phyloP scores from a whole-genome alignment of 2,888 invertebrate genomes.

The Megamerina dolium region DNA sequence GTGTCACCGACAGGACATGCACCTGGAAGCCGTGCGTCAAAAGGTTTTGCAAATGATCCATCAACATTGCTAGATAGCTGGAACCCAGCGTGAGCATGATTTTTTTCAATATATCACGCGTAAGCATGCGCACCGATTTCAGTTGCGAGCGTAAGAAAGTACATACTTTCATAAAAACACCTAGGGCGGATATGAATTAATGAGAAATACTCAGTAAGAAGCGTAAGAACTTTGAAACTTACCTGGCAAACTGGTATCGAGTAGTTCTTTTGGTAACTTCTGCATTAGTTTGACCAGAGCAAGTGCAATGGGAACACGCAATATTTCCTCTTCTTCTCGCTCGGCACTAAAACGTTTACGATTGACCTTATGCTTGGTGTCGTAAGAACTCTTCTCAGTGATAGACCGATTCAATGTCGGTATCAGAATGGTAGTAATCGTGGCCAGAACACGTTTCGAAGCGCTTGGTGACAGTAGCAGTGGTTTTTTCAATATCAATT shows the following conservation, averaged over 20 bases:
- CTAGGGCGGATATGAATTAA: no score
- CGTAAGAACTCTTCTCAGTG: slow-evolving; percentile 64
- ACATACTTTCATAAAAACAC: slow-evolving; percentile 83
- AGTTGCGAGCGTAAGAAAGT: slow-evolving; percentile 84
- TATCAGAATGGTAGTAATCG: slow-evolving; percentile 65
- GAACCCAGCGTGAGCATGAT: slow-evolving; percentile 83
- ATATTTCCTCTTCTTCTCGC: slow-evolving; percentile 85
- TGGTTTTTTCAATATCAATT: slow-evolving; percentile 40
- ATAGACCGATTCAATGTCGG: slow-evolving; percentile 74
- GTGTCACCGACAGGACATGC: slow-evolving; percentile 85
- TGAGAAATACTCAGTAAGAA: no score
- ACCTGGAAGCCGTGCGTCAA: slow-evolving; percentile 87
- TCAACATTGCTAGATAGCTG: slow-evolving; percentile 66
- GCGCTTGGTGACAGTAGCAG: slow-evolving; percentile 61
- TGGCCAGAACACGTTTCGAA: slow-evolving; percentile 69
- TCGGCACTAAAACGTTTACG: slow-evolving; percentile 61
- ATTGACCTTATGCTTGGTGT: slow-evolving; percentile 72
- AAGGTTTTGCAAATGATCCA: slow-evolving; percentile 73
- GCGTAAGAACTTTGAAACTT: no score
- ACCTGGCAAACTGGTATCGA: slow-evolving; percentile 68
- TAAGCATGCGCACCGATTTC: slow-evolving; percentile 75
- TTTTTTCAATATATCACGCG: slow-evolving; percentile 87
- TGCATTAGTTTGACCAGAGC: slow-evolving; percentile 89
- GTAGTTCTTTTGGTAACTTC: slow-evolving; percentile 68
- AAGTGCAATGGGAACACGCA: slow-evolving; percentile 85